Conservation (phyloP, 2,797 vertebrate genomes). For the Octomys mimax region DNA sequence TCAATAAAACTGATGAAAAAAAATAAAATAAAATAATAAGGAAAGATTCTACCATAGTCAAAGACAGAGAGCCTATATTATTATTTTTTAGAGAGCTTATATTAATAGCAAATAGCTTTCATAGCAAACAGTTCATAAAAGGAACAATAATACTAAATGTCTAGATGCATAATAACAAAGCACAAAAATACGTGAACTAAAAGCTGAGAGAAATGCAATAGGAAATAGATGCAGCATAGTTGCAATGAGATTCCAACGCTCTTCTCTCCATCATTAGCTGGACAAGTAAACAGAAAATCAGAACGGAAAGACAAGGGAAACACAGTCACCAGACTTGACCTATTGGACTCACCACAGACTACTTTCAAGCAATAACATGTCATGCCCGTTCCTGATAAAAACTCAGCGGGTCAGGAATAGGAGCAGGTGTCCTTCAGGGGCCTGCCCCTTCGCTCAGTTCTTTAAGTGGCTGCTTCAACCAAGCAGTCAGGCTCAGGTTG, state of each 20-base stretch:
- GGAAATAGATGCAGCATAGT: background rate
- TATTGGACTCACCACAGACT: background rate
- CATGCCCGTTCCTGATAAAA: background rate
- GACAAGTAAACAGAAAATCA: slow-evolving; percentile 9
- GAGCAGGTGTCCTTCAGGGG: background rate
- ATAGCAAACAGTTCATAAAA: background rate
- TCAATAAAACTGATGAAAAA: too few relatives aligned
- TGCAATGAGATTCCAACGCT: background rate
- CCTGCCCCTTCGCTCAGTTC: too few relatives aligned
- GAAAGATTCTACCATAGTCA: background rate
- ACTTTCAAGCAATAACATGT: background rate
- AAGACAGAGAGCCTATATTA: background rate
- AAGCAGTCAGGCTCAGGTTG: too few relatives aligned
- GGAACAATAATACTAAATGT: background rate
- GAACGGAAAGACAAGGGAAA: background rate
- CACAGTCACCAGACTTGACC: background rate
- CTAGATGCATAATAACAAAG: background rate
- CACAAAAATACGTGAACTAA: background rate
- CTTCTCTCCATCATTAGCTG: background rate
- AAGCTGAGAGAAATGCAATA: too few relatives aligned
- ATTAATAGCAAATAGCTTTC: background rate
- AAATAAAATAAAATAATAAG: background rate
- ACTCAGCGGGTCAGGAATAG: background rate
- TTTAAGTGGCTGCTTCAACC: too few relatives aligned
- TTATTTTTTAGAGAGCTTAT: background rate